Percentiles rank a stretch among this genome's conserved stretches.
These are phyloP conservation scores for Criorhina ranunculi DNA, from an alignment of 2,888 invertebrate genomes.

Conservation along the genomic window DNA sequence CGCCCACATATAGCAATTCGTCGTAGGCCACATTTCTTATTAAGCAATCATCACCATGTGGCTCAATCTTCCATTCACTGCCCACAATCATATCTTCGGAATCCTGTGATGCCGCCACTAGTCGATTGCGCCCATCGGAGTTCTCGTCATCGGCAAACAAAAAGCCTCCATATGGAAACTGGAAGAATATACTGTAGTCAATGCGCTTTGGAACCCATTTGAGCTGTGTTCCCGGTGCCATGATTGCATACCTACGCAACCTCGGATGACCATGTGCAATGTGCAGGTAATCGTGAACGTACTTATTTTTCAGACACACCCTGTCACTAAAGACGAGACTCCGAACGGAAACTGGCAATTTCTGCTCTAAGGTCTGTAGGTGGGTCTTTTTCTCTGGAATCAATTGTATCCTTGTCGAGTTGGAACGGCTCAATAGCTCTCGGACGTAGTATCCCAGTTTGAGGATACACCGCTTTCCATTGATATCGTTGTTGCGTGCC, in stretches of 20 bases:
- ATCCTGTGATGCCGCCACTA: constrained; percentile 48
- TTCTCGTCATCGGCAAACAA: constrained; percentile 49
- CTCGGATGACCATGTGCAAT: constrained; percentile 64
- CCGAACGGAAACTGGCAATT: constrained; percentile 48
- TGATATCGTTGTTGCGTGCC: constrained; percentile 54
- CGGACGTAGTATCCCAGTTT: constrained; percentile 59
- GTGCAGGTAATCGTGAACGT: constrained; percentile 61
- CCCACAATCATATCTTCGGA: constrained; percentile 54
- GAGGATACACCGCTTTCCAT: constrained; percentile 55
- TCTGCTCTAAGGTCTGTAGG: constrained; percentile 41
- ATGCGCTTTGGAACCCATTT: constrained; percentile 53
- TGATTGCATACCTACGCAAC: constrained; percentile 51
- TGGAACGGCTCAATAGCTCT: constrained; percentile 56
- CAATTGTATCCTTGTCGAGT: constrained; percentile 38
- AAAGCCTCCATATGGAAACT: constrained; percentile 69
- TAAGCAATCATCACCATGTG: constrained; percentile 59
- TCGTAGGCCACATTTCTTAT: constrained; percentile 50
- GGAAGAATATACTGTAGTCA: constrained; percentile 57
- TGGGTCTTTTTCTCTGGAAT: constrained; percentile 45
- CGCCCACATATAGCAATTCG: constrained; percentile 62
- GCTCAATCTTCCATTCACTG: constrained; percentile 65
- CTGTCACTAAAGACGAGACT: constrained; percentile 58
- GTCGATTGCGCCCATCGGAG: constrained; percentile 48
- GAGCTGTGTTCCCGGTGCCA: constrained; percentile 64
- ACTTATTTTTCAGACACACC: constrained; percentile 62